A percentile compares a stretch with the other conserved stretches of the same genome.
Evolutionary conservation across 2,888 invertebrate species (phyloP).

Genomic region (Pilophorus perplexus): DNA sequence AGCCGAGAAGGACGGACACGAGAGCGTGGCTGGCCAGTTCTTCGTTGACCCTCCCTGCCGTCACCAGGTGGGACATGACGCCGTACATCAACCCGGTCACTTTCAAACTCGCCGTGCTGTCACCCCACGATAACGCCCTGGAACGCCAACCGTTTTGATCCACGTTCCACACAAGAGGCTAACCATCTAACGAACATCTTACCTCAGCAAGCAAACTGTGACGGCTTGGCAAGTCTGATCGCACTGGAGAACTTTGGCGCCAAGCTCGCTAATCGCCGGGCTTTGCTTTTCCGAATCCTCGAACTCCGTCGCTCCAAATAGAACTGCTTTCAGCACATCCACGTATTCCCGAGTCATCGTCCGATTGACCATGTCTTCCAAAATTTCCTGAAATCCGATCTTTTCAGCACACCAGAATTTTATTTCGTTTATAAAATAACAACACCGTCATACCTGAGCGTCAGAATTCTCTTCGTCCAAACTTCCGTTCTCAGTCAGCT

Average conservation of each 20-base stretch:
- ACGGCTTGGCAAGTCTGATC: constrained; percentile 64
- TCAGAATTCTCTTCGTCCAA: constrained; percentile 73
- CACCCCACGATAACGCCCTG: constrained; percentile 65
- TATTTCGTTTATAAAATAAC: too few relatives aligned
- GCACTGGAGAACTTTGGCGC: constrained; percentile 67
- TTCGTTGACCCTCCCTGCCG: constrained; percentile 62
- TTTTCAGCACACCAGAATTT: too few relatives aligned
- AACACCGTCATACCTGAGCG: constrained; percentile 62
- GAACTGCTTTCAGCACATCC: constrained; percentile 73
- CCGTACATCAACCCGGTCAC: constrained; percentile 74
- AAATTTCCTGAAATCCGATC: constrained; percentile 64
- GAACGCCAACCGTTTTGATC: too few relatives aligned
- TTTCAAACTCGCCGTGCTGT: constrained; percentile 76
- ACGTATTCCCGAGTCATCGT: constrained; percentile 84
- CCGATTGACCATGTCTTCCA: constrained; percentile 81
- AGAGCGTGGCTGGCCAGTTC: constrained; percentile 67
- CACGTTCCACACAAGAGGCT: too few relatives aligned
- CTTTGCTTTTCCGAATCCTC: constrained; percentile 50
- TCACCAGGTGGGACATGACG: constrained; percentile 64
- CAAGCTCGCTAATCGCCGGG: constrained; percentile 79
- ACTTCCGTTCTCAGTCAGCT: constrained; percentile 71
- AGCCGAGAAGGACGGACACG: constrained; percentile 71
- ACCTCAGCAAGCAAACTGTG: constrained; percentile 63
- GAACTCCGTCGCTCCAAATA: constrained; percentile 55
- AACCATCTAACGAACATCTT: too few relatives aligned